phyloP scores from a whole-genome alignment of 2,113 vertebrate genomes.

The Lagenorhynchus albirostris region DNA sequence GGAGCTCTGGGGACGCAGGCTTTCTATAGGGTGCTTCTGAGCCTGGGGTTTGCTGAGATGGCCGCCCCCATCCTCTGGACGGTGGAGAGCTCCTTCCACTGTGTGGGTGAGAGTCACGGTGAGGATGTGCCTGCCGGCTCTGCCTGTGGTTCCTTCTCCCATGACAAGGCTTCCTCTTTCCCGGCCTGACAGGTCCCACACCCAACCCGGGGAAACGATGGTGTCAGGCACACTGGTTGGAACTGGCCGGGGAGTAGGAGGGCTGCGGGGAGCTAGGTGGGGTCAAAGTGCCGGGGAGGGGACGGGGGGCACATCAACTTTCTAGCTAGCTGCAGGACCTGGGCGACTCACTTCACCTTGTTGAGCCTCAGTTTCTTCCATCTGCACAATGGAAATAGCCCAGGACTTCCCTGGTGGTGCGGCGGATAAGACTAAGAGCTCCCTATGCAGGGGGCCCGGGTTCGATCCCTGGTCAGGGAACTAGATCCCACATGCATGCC shows the following conservation, averaged over 20 bases:
- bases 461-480: no score
- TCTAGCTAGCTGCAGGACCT: background rate
- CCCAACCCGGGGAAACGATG: accelerated
- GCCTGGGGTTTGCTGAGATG: constrained; percentile 80
- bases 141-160: background rate
- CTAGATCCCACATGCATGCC: no score
- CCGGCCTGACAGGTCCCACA: background rate
- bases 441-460: no score
- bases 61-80: constrained; percentile 80
- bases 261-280: accelerated
- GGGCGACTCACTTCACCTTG: accelerated
- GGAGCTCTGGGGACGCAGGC: constrained; percentile 59
- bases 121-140: background rate
- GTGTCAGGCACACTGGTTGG: background rate
- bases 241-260: background rate
- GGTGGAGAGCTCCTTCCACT: constrained; percentile 81
- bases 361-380: background rate
- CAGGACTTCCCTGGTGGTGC: no score
- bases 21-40: constrained; percentile 80
- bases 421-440: no score
- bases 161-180: no score
- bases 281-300: background rate
- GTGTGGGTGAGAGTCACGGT: constrained; percentile 70
- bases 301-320: accelerated
- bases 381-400: background rate